These are phyloP conservation scores for Amblyteles armatorius DNA, from an alignment of 2,888 invertebrate species.

Conservation along the genomic window DNA sequence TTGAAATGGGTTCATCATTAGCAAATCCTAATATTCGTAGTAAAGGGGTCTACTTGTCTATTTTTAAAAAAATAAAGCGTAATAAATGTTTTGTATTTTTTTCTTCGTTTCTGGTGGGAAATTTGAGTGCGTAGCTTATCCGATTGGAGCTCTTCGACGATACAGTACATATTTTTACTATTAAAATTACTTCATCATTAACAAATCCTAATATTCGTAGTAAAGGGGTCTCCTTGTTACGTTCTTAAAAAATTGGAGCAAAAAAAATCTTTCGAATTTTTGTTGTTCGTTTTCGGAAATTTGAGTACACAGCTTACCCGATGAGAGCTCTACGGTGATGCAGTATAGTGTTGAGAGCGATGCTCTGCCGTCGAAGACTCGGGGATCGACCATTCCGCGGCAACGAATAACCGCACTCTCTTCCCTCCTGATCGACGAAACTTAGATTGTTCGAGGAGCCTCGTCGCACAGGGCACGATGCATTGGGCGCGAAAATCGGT, in stretches of 20 bases:
- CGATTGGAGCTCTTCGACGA: no score
- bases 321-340: constrained; percentile 80
- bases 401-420: constrained; percentile 72
- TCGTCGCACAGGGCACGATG: constrained; percentile 53
- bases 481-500: constrained; percentile 36
- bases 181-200: no score
- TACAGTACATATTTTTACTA: no score
- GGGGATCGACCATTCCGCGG: constrained; percentile 73
- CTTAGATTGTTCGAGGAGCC: constrained; percentile 70
- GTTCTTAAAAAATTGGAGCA: background rate
- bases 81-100: no score
- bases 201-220: no score
- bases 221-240: no score
- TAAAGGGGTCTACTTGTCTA: no score
- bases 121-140: no score
- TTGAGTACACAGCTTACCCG: constrained; percentile 69
- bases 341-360: constrained; percentile 80
- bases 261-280: background rate
- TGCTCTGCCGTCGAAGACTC: constrained; percentile 79
- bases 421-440: constrained; percentile 75
- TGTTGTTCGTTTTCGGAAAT: background rate
- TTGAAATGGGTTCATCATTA: no score
- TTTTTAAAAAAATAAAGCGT: no score
- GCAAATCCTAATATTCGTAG: no score
- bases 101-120: no score